Percentiles rank a stretch among this genome's conserved stretches.
Conservation (phyloP, 2,797 vertebrate genomes). For the Hemibagrus guttatus region DNA sequence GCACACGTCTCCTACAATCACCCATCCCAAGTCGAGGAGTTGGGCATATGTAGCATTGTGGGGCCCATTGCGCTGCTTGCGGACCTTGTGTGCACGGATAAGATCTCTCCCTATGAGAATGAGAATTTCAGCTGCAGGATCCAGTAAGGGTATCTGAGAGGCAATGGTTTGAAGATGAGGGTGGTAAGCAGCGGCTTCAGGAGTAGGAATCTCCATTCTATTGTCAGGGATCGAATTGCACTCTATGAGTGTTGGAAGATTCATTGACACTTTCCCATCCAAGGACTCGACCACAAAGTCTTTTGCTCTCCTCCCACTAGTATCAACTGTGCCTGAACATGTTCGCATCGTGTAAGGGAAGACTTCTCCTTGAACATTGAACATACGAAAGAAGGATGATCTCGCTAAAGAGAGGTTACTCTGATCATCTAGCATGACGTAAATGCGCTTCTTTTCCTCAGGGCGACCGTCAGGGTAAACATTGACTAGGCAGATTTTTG, state of each 20-base stretch:
- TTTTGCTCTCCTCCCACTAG: background rate
- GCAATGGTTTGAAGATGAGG: background rate
- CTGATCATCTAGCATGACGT: constrained; percentile 5
- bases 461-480: background rate
- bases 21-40: background rate
- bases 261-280: background rate
- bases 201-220: background rate
- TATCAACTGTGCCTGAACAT: background rate
- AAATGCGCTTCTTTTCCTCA: background rate
- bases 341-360: background rate
- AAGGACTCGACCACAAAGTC: background rate
- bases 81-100: background rate
- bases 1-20: background rate
- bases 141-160: background rate
- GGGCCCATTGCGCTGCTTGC: background rate
- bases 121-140: background rate
- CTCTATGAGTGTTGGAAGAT: background rate
- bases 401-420: background rate
- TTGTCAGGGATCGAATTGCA: background rate
- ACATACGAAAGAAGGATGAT: background rate
- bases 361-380: background rate
- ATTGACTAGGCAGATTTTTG: background rate
- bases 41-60: background rate
- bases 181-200: background rate
- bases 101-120: background rate